Conservation (phyloP, 2,113 vertebrate genomes). For the Heliornis fulica region DNA sequence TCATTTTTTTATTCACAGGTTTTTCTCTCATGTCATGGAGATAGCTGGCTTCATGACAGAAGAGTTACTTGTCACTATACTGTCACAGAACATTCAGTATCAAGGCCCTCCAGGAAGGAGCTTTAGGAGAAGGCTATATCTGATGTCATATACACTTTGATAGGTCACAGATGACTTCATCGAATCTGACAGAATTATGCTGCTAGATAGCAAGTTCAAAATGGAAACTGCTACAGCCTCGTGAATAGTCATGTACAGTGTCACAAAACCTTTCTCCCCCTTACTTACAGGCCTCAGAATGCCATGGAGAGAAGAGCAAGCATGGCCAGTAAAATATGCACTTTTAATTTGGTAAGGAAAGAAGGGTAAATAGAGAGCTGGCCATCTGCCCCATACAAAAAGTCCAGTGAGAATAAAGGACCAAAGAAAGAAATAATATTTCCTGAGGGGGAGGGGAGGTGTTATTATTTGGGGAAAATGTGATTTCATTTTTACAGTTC, state of each 20-base stretch:
- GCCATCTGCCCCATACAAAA: neutral
- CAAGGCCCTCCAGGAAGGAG: neutral
- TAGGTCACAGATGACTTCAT: neutral
- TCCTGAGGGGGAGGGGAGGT: no score
- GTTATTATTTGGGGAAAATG: neutral
- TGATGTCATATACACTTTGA: neutral
- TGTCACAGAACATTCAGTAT: neutral
- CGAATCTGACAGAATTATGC: neutral
- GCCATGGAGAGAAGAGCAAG: neutral
- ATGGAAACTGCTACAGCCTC: neutral
- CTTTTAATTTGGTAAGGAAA: neutral
- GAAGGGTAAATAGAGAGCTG: neutral
- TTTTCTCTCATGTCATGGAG: neutral
- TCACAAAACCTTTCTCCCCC: neutral
- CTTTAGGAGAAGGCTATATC: neutral
- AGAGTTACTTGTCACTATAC: neutral
- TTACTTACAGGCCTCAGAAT: neutral
- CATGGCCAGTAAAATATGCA: neutral
- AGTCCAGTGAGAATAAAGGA: neutral
- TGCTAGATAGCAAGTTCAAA: neutral
- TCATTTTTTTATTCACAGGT: neutral
- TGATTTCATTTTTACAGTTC: neutral
- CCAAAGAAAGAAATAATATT: neutral
- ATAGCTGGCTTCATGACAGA: neutral
- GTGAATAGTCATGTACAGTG: neutral